phyloP scores from a whole-genome alignment of 2,797 vertebrate species.

The Sebastes flavidus region DNA sequence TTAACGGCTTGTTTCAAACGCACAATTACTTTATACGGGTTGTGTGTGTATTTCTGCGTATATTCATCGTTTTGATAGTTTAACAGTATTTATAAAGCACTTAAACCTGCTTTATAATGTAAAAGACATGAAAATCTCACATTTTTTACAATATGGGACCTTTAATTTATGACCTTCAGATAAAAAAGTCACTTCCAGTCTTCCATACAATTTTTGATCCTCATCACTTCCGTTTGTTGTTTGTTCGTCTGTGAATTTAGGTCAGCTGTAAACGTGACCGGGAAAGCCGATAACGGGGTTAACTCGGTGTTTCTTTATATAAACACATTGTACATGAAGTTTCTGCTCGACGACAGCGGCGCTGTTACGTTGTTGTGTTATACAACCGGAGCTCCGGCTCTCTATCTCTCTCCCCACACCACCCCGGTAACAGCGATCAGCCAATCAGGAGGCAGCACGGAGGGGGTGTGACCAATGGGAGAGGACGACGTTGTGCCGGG shows the following conservation, averaged over 20 bases:
- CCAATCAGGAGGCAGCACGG: conserved; percentile 64
- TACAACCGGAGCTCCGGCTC: conserved; percentile 6
- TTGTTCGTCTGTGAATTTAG: background rate
- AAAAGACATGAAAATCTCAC: too few species aligned
- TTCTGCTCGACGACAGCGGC: conserved; percentile 39
- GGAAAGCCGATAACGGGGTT: background rate
- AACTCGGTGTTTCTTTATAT: background rate
- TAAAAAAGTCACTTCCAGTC: background rate
- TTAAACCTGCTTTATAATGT: too few species aligned
- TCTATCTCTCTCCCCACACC: conserved; percentile 34
- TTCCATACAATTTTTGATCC: background rate
- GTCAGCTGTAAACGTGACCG: background rate
- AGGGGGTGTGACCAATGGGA: conserved; percentile 81
- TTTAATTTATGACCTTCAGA: background rate
- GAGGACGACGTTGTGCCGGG: background rate
- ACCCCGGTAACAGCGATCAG: conserved; percentile 75
- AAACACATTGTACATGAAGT: background rate
- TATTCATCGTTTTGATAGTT: too few species aligned
- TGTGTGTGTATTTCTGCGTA: too few species aligned
- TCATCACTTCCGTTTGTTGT: background rate
- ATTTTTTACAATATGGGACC: too few species aligned
- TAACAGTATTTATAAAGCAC: too few species aligned
- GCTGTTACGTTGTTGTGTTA: conserved; percentile 37
- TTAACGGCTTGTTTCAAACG: too few species aligned
- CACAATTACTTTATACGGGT: too few species aligned